Evolutionary conservation across 2,797 vertebrate species (phyloP).

Genomic region (Chiloscyllium punctatum): DNA sequence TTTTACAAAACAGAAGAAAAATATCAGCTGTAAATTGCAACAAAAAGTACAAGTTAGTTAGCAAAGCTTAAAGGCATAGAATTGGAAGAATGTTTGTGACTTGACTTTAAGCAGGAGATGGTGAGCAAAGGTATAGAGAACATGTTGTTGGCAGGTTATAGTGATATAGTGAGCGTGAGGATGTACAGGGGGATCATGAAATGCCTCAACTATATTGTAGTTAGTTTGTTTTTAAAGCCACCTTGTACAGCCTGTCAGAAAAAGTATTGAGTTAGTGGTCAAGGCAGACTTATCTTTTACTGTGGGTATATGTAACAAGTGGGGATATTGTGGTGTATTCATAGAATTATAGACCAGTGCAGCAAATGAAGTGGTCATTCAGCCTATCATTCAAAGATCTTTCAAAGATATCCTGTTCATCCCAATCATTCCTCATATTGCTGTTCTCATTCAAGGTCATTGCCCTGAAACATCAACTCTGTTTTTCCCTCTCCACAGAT

Average conservation of each 20-base stretch:
- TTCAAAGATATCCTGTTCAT: background rate
- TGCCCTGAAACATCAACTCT: background rate
- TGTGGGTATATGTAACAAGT: background rate
- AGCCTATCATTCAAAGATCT: too few relatives aligned
- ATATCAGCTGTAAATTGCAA: background rate
- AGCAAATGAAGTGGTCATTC: background rate
- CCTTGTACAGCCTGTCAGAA: background rate
- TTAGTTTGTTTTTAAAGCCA: background rate
- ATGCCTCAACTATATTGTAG: background rate
- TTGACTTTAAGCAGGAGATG: background rate
- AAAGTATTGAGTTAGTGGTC: too few relatives aligned
- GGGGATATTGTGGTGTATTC: background rate
- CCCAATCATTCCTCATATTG: background rate
- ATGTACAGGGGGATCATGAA: background rate
- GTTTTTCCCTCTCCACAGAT: too few relatives aligned
- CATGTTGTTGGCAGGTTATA: background rate
- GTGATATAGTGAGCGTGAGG: background rate
- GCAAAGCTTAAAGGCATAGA: background rate
- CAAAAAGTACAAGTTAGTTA: background rate
- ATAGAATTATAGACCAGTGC: background rate
- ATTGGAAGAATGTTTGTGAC: background rate
- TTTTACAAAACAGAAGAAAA: background rate
- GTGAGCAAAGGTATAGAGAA: too few relatives aligned
- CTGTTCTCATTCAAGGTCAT: background rate
- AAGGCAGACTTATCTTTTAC: too few relatives aligned